Percentiles rank a stretch among this genome's conserved stretches.
Conservation (phyloP, 2,888 invertebrate species). For the Mimachlamys varia region DNA sequence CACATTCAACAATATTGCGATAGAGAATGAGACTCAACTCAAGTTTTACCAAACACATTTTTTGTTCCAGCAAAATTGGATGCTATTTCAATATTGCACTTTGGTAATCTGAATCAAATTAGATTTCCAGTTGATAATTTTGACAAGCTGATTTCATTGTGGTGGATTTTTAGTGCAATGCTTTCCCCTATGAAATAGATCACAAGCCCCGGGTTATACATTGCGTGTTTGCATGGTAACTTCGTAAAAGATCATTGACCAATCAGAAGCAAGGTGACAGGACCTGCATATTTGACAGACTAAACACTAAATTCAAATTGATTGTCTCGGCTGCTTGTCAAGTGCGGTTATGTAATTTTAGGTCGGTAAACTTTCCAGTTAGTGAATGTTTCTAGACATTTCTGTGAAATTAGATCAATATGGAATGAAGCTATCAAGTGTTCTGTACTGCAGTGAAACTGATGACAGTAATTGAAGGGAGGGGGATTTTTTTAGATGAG, state of each 20-base stretch:
- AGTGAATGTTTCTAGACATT: not conserved
- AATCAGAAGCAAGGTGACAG: not conserved
- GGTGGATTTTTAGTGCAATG: not conserved
- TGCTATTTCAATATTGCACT: not conserved
- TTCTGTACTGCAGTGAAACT: too few species aligned
- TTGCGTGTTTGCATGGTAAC: not conserved
- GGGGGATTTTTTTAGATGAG: too few species aligned
- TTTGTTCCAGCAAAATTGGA: not conserved
- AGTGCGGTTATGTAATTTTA: not conserved
- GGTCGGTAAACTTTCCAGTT: not conserved
- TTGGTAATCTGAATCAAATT: not conserved
- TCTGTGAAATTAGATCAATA: not conserved
- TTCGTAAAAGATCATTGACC: not conserved
- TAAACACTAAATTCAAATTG: not conserved
- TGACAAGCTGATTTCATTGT: conserved; percentile 1
- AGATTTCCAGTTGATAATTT: not conserved
- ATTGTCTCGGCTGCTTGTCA: not conserved
- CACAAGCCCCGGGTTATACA: not conserved
- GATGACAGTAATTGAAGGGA: too few species aligned
- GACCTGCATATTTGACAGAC: not conserved
- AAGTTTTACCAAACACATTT: not conserved
- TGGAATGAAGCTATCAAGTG: not conserved
- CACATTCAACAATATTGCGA: too few species aligned
- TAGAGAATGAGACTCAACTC: not conserved
- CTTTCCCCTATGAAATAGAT: not conserved